phyloP scores from a whole-genome alignment of 92 coral and sea anemone genomes.

The Plumapathes pennacea region DNA sequence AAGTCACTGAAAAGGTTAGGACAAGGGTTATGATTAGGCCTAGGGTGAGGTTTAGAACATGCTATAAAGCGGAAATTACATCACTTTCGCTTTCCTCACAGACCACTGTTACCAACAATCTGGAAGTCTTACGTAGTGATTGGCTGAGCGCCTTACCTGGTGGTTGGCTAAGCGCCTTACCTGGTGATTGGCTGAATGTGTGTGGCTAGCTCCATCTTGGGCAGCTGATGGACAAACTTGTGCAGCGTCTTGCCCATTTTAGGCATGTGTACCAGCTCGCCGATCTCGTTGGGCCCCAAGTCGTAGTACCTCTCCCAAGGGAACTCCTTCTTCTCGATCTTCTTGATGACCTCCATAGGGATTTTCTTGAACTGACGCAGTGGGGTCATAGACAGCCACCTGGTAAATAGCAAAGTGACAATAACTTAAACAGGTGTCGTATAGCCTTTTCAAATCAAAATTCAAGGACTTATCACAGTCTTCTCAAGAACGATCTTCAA shows the following conservation, averaged over 20 bases:
- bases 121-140: no score
- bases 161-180: conserved; percentile 88
- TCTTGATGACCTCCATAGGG: conserved; percentile 96
- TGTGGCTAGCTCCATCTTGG: conserved; percentile 98
- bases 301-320: conserved; percentile 99
- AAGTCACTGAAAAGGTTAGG: no score
- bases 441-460: no score
- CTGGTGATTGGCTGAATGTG: conserved; percentile 98
- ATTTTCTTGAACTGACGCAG: conserved; percentile 96
- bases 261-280: conserved; percentile 99
- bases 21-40: no score
- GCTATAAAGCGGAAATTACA: no score
- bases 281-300: conserved; percentile 96
- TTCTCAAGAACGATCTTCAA: no score
- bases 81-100: no score
- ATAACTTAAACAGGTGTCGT: no score
- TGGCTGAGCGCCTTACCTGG: no score
- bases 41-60: no score
- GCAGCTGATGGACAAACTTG: conserved; percentile 98
- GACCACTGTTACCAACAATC: no score
- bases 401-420: conserved; percentile 4
- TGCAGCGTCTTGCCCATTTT: conserved; percentile 97
- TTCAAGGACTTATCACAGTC: no score
- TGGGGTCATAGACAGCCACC: conserved; percentile 99
- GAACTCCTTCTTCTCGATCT: conserved; percentile 97